Evolutionary conservation across 2,797 vertebrate species (phyloP).

Genomic region (Bucorvus abyssinicus): DNA sequence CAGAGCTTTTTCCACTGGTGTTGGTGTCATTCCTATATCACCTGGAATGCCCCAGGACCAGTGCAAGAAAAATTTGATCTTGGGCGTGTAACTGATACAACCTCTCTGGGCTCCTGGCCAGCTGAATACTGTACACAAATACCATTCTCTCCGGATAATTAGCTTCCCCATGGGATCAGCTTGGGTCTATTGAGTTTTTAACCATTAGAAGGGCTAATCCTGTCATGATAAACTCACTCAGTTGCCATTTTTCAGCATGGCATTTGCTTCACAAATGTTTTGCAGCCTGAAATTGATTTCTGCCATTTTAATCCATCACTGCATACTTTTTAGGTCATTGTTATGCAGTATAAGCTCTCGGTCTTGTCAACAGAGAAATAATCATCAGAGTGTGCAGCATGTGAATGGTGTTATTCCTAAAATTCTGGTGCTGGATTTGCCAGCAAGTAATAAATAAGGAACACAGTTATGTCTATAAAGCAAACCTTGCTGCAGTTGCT

Average conservation of each 20-base stretch:
- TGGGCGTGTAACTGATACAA: neutral
- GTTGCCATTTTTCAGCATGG: neutral
- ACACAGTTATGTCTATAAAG: neutral
- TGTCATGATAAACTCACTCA: neutral
- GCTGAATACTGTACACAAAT: neutral
- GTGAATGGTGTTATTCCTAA: neutral
- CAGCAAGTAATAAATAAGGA: neutral
- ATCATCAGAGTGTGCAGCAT: neutral
- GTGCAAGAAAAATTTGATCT: neutral
- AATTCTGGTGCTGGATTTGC: neutral
- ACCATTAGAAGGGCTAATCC: neutral
- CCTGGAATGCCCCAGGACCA: neutral
- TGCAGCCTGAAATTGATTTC: neutral
- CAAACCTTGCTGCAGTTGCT: neutral
- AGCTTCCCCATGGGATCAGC: neutral
- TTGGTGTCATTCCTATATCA: neutral
- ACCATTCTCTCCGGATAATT: neutral
- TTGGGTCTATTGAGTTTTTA: neutral
- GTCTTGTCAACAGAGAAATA: neutral
- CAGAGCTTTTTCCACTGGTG: neutral
- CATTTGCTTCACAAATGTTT: neutral
- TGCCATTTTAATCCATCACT: neutral
- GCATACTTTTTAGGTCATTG: neutral
- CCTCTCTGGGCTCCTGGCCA: neutral
- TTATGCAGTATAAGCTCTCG: neutral